Evolutionary conservation across 2,888 invertebrate genomes (phyloP).

Genomic region (Periphyllus acericola): DNA sequence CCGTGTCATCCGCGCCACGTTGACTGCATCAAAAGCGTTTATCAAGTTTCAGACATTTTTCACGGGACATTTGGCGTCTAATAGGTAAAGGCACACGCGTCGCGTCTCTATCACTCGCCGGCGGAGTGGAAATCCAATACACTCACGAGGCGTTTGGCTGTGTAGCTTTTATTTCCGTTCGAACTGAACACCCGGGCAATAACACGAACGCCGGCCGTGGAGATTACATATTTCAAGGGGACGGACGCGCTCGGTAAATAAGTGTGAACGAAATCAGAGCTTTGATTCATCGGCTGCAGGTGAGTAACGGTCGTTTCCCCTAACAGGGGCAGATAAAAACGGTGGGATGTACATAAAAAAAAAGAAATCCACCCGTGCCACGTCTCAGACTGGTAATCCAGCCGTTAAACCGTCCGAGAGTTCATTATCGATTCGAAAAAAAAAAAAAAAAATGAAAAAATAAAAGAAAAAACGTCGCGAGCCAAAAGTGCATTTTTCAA

Average conservation of each 20-base stretch:
- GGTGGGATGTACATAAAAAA: no score
- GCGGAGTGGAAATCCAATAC: constrained; percentile 12
- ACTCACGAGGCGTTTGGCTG: neutral
- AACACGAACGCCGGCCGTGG: neutral
- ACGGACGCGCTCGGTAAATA: neutral
- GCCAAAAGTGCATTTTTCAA: constrained; percentile 37
- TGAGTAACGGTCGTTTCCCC: neutral
- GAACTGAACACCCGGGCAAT: neutral
- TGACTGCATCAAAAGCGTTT: constrained; percentile 12
- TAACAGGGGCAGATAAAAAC: neutral
- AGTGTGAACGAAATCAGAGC: neutral
- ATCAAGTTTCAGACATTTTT: constrained; percentile 43
- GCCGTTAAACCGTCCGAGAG: constrained; percentile 20
- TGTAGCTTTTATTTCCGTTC: neutral
- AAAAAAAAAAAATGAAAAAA: neutral
- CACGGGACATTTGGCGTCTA: constrained; percentile 7
- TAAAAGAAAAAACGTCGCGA: neutral
- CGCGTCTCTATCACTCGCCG: constrained; percentile 1
- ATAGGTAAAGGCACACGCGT: neutral
- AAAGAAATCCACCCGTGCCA: neutral
- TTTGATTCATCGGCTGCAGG: constrained; percentile 26
- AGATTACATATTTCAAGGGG: constrained; percentile 26
- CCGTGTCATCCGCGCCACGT: constrained; percentile 6
- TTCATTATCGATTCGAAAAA: constrained; percentile 42
- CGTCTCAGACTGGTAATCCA: constrained; percentile 10